Evolutionary conservation across 2,113 vertebrate genomes (phyloP), one percentile per base, ranked within the genome.

Genomic region (Cheilinus undulatus): DNA sequence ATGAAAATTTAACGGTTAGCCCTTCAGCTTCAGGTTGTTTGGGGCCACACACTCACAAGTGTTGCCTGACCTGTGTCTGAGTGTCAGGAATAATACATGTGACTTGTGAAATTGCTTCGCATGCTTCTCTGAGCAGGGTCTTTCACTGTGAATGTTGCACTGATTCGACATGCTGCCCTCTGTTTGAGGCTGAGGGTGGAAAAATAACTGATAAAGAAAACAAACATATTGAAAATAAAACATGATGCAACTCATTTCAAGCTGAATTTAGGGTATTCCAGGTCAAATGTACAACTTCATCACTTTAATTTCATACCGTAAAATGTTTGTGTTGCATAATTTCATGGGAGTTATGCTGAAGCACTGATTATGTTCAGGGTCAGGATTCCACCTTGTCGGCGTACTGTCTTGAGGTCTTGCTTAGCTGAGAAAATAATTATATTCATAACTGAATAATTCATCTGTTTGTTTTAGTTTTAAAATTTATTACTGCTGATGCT

Each of bases 61-160:
- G 51, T 11, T 46, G 20, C 20, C 68, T 60, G 54, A 48, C 38
- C 61, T 38, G 14, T 49, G 30, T 48, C 52, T 49, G n/a, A 14
- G 28, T 27, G 7, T 64, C 52, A 51, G 26, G 34, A 40, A 42
- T 42, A 62, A 69, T 46, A 38, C 38, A 40, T 48, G 46, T 14
- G 32, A 14, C 10, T 28, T 38, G 10, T 26, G 3, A n/a, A 76
- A 77, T 4, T 69, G 23, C n/a, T 24, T 28, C 32, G n/a, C 57
- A 32, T 43, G 53, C 36, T 7, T 46, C 46, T 27, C 32, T 12
- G 8, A 51, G n/a, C 58, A 22, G 15, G 0, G 7, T 32, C 17
- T 23, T 52, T 67, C 20, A 30, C 8, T 19, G 3, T 36, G 12
- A 9, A 4, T 36, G 40, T 19, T 22, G 40, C 46, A 30, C 46